A percentile compares a stretch with the other conserved stretches of the same genome.
Evolutionary conservation across 2,797 vertebrate species (phyloP).

Genomic region (Rhinoraja longicauda): DNA sequence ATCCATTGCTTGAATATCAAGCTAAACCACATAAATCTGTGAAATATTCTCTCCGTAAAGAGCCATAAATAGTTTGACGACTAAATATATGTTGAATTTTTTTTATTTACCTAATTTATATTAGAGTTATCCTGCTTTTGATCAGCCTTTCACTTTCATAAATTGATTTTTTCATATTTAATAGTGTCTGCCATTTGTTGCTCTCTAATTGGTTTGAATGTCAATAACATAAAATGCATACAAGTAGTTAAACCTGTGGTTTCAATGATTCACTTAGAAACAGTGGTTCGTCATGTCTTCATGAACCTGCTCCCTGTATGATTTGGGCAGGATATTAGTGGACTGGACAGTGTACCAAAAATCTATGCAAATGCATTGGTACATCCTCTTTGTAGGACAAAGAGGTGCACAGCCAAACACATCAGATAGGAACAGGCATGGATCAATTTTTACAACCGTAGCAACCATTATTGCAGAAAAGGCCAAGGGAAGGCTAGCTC

Average conservation of each 20-base stretch:
- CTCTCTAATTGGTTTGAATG: neutral
- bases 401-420: too few species aligned
- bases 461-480: too few species aligned
- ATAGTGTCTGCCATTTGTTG: neutral
- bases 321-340: neutral
- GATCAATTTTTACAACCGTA: too few species aligned
- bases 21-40: neutral
- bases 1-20: neutral
- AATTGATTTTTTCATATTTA: neutral
- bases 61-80: neutral
- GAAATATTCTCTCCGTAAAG: neutral
- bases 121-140: neutral
- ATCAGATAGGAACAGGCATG: too few species aligned
- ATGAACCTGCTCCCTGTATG: neutral
- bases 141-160: neutral
- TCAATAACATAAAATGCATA: neutral
- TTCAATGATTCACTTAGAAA: neutral
- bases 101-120: neutral
- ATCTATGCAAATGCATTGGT: neutral
- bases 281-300: neutral
- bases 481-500: too few species aligned
- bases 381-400: too few species aligned
- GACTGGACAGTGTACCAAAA: neutral
- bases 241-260: too few species aligned
- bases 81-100: neutral